Percentiles rank a stretch among this genome's conserved stretches.
Conservation (phyloP, 2,888 invertebrate genomes). For the Girardia tigrina region DNA sequence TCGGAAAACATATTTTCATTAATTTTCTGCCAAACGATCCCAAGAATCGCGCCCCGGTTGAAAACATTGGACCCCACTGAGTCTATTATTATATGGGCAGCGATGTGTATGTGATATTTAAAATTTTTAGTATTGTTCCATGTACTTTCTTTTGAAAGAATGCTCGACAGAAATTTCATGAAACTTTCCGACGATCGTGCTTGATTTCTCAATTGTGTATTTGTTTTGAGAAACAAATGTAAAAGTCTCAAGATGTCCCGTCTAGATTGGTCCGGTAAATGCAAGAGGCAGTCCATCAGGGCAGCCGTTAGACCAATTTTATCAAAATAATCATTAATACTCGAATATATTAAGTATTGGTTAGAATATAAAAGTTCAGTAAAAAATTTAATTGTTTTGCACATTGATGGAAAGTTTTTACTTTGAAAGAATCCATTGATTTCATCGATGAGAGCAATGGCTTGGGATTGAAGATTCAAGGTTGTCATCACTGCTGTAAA, state of each 20-base stretch:
- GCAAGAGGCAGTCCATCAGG: background rate
- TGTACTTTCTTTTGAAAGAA: background rate
- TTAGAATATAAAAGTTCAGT: slow-evolving; percentile 9
- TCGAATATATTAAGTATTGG: background rate
- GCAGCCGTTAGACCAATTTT: background rate
- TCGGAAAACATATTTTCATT: background rate
- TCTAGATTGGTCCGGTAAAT: background rate
- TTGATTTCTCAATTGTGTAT: background rate
- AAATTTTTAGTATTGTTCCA: slow-evolving; percentile 1
- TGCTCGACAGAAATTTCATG: background rate
- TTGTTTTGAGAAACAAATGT: slow-evolving; percentile 3
- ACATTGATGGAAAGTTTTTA: background rate
- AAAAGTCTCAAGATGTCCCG: background rate
- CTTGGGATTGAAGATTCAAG: background rate
- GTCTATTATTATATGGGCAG: background rate
- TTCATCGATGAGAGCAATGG: background rate
- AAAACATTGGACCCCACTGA: background rate
- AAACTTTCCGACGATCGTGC: background rate
- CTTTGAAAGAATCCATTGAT: background rate
- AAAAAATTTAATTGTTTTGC: background rate
- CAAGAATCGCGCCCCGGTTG: background rate
- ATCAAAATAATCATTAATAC: background rate
- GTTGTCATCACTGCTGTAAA: too few relatives aligned
- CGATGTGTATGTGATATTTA: background rate
- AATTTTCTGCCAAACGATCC: background rate